phyloP scores from a whole-genome alignment of 2,888 invertebrate genomes.

The Lordiphosa fenestrarum region DNA sequence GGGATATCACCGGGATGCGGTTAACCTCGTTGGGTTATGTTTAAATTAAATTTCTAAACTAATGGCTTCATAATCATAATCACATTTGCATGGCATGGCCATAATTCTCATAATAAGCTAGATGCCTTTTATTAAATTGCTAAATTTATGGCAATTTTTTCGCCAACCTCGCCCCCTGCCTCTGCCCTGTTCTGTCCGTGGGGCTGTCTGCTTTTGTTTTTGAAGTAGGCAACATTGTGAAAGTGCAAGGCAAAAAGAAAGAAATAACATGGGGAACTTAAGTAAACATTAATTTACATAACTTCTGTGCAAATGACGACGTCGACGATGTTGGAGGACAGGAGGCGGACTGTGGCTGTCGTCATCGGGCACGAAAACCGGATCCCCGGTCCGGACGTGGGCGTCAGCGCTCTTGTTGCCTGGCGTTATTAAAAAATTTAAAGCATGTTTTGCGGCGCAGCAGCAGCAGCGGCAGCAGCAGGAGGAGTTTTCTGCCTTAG shows the following conservation, averaged over 20 bases:
- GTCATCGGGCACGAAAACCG: slow-evolving; percentile 50
- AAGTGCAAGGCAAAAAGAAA: slow-evolving; percentile 61
- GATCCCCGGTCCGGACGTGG: slow-evolving; percentile 48
- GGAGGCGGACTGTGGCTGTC: slow-evolving; percentile 20
- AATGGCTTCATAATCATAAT: slow-evolving; percentile 48
- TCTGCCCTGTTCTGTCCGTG: background rate
- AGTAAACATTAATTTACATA: slow-evolving; percentile 81
- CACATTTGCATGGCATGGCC: slow-evolving; percentile 79
- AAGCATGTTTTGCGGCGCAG: slow-evolving; percentile 77
- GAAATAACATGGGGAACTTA: slow-evolving; percentile 78
- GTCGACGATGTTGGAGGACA: slow-evolving; percentile 14
- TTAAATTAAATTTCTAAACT: slow-evolving; percentile 57
- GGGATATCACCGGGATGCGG: slow-evolving; percentile 5
- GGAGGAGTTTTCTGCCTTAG: slow-evolving; percentile 32
- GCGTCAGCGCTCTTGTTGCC: slow-evolving; percentile 62
- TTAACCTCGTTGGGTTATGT: slow-evolving; percentile 25
- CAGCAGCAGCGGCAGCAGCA: slow-evolving; percentile 9
- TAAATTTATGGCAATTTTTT: slow-evolving; percentile 66
- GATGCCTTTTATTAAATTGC: slow-evolving; percentile 78
- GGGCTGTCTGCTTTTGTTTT: slow-evolving; percentile 68
- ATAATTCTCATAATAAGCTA: slow-evolving; percentile 77
- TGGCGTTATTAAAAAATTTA: slow-evolving; percentile 78
- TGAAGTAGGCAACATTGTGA: slow-evolving; percentile 70
- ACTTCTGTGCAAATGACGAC: slow-evolving; percentile 78
- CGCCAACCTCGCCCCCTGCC: slow-evolving; percentile 19